phyloP scores from a whole-genome alignment of 2,888 invertebrate species.

The Nymphalis urticae region DNA sequence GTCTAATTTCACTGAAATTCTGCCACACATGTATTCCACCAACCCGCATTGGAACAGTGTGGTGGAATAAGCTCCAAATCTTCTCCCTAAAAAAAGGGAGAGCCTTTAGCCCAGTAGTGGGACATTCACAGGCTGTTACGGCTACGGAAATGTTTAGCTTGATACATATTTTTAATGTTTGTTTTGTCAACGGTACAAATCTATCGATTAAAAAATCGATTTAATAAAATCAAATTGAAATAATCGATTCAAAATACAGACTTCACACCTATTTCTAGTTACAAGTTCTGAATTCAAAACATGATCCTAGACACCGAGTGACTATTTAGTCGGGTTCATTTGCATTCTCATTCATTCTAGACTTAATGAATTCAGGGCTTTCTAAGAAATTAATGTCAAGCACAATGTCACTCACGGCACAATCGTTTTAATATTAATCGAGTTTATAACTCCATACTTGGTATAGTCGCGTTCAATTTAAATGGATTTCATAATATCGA shows the following conservation, averaged over 20 bases:
- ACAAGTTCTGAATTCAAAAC: conserved; percentile 11
- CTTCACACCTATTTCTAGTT: conserved; percentile 8
- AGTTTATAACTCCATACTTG: conserved; percentile 8
- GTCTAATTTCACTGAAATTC: too few relatives aligned
- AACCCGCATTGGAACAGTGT: too few relatives aligned
- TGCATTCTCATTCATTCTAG: conserved; percentile 27
- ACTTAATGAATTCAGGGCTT: conserved; percentile 26
- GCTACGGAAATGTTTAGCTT: too few relatives aligned
- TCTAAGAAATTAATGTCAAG: conserved; percentile 33
- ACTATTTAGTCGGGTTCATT: conserved; percentile 23
- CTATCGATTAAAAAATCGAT: background rate
- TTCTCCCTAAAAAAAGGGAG: too few relatives aligned
- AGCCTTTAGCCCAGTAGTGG: too few relatives aligned
- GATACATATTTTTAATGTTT: too few relatives aligned
- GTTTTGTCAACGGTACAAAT: background rate
- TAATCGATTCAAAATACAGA: background rate
- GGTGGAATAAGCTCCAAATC: too few relatives aligned
- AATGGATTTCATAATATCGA: background rate
- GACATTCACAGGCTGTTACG: too few relatives aligned
- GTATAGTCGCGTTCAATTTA: background rate
- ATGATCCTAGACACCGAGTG: conserved; percentile 10
- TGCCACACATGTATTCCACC: too few relatives aligned
- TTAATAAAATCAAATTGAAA: background rate
- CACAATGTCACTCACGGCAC: conserved; percentile 27
- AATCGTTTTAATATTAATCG: conserved; percentile 25